Base-by-base conservation (phyloP, 2,113 vertebrate genomes). In the Pionites leucogaster region DNA sequence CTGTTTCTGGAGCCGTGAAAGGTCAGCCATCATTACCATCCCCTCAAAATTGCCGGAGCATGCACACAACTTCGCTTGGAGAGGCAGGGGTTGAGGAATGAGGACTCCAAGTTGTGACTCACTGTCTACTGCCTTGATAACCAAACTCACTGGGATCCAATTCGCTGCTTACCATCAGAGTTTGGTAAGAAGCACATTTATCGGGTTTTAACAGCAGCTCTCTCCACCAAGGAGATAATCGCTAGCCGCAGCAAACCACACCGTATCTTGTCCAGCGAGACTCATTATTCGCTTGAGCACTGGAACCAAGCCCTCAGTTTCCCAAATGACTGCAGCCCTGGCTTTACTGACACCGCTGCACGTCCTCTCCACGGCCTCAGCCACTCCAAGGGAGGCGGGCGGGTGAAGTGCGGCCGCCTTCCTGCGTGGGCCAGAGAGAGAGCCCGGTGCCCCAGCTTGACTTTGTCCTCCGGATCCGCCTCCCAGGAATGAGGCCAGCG, bases 221-320 rank as follows among this genome's bases (percentile, higher is more conserved):
- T 13, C 44, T 3, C 68, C 42, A 2, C 55, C 53, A 1, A 1
- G 41, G 4, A 19, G 29, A 33, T 17, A 57, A 46, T 0, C 2
- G 27, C 62, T 3, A 0, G 25, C 0, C 13, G 37, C 67, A 15
- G 33, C 33, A 3, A 53, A 8, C 31, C 42, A 2, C 17, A 3
- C 55, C 42, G 2, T 10, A 1, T 59, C 27, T 31, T 4, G 22
- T 1, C 69, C 70, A 3, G 33, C 22, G 10, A 11, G 7, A 19
- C 35, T 57, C 33, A 1, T 3, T 7, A 1, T 44, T 24, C 20
- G 1, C 75, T 17, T 1, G 1, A 31, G 14, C 57, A 17, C 27
- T 0, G 4, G 9, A 22, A 41, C 42, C 64, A n/a, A 72, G 29
- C 20, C 20, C 28, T 19, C 46, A 0, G 18, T 25, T 39, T 22